Percentiles rank a stretch among this genome's conserved stretches.
Evolutionary conservation across 2,888 invertebrate genomes (phyloP).

Genomic region (Corbicula japonica): DNA sequence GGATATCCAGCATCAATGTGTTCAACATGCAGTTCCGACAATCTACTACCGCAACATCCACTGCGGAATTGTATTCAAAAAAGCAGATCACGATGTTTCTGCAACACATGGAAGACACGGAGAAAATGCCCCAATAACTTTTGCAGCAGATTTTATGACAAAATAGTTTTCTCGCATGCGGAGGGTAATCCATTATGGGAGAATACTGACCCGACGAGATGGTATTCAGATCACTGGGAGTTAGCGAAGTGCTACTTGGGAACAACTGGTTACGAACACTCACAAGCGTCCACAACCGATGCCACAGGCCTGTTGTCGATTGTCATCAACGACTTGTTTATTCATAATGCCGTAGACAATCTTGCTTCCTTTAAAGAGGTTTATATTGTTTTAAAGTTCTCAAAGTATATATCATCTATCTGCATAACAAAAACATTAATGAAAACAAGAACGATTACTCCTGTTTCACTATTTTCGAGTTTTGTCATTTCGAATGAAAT

Average conservation of each 20-base stretch:
- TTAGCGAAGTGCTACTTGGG: not conserved
- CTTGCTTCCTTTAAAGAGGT: not conserved
- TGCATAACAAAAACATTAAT: not conserved
- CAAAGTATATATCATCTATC: not conserved
- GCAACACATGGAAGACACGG: not conserved
- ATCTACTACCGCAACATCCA: not conserved
- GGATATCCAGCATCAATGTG: not conserved
- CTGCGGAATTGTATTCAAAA: not conserved
- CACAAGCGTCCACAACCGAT: not conserved
- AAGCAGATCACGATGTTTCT: no score
- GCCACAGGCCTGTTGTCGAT: not conserved
- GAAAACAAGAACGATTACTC: no score
- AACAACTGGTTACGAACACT: not conserved
- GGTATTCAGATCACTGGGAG: not conserved
- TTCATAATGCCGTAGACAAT: not conserved
- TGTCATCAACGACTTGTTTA: constrained; percentile 1
- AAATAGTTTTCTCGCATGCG: not conserved
- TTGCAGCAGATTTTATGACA: constrained; percentile 1
- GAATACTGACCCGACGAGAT: not conserved
- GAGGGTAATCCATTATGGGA: not conserved
- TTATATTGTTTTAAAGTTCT: no score
- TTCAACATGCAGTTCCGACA: not conserved
- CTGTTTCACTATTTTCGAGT: not conserved
- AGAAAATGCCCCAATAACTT: not conserved
- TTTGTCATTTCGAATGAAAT: not conserved